These are phyloP conservation scores for Opisthocomus hoazin DNA, from an alignment of 2,113 vertebrate genomes.

Conservation along the genomic window DNA sequence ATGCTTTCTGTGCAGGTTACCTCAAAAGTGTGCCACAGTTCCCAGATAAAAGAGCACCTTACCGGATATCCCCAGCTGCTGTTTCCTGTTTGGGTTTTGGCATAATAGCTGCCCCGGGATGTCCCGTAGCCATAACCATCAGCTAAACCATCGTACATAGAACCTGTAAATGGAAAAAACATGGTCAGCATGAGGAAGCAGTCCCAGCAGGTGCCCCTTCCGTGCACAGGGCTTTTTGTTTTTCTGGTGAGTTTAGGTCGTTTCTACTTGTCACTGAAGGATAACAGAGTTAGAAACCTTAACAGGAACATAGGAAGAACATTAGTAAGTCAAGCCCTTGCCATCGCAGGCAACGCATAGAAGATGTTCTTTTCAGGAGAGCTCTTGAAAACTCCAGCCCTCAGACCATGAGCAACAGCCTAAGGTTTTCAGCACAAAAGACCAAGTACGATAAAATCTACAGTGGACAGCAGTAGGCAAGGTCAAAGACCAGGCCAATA, in stretches of 20 bases:
- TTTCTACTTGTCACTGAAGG: no score
- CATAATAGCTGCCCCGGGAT: conserved; percentile 69
- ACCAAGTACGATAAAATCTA: not conserved
- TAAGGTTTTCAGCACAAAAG: not conserved
- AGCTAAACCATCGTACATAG: conserved; percentile 69
- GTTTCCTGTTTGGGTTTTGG: conserved; percentile 71
- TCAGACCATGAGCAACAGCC: not conserved
- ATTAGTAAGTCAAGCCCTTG: not conserved
- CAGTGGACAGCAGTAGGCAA: not conserved
- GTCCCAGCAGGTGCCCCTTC: not conserved
- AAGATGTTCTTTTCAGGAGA: not conserved
- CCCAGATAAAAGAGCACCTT: conserved; percentile 26
- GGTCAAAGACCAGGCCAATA: rapidly evolving
- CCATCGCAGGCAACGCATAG: not conserved
- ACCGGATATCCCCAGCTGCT: conserved; percentile 76
- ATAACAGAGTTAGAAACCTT: not conserved
- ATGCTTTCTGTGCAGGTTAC: not conserved
- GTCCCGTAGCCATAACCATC: conserved; percentile 75
- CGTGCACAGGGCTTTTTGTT: not conserved
- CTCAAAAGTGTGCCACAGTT: not conserved
- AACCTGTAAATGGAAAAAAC: conserved; percentile 61
- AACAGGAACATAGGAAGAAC: not conserved
- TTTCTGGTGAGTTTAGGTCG: not conserved
- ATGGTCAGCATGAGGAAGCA: not conserved
- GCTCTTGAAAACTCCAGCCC: not conserved